phyloP scores from a whole-genome alignment of 2,113 vertebrate species.

The Carassius auratus region DNA sequence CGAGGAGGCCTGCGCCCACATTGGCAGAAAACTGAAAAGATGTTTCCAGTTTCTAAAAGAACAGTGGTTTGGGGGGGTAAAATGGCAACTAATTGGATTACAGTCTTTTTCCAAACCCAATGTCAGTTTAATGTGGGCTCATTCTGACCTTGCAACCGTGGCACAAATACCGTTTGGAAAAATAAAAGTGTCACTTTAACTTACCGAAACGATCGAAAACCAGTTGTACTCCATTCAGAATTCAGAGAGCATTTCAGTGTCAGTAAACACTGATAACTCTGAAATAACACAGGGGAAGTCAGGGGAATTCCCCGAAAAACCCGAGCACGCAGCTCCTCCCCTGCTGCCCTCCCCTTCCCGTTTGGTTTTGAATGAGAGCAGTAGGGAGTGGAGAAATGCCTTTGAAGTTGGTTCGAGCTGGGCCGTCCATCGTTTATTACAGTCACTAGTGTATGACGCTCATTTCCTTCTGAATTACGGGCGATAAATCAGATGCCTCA shows the following conservation, averaged over 20 bases:
- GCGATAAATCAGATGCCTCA: conserved; percentile 67
- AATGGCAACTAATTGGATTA: conserved; percentile 64
- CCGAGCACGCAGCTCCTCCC: conserved; percentile 41
- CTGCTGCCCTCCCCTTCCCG: conserved; percentile 61
- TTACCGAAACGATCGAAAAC: conserved; percentile 19
- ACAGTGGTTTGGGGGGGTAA: conserved; percentile 50
- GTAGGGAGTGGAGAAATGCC: conserved; percentile 18
- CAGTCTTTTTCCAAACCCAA: background rate
- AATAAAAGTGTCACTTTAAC: background rate
- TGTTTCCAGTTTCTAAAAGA: conserved; percentile 66
- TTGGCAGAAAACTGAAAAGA: conserved; percentile 34
- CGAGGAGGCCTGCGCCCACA: conserved; percentile 21
- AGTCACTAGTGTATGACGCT: conserved; percentile 71
- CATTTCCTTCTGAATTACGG: conserved; percentile 72
- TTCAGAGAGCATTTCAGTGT: conserved; percentile 44
- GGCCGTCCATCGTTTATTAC: conserved; percentile 66
- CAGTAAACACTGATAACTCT: conserved; percentile 62
- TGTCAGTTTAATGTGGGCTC: background rate
- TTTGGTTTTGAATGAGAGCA: conserved; percentile 44
- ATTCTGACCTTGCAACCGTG: background rate
- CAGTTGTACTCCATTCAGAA: conserved; percentile 12
- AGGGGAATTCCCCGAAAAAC: conserved; percentile 69
- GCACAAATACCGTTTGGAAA: background rate
- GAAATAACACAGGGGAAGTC: conserved; percentile 58
- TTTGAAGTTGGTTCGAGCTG: conserved; percentile 58